Base-by-base conservation (phyloP, 2,113 vertebrate species). In the Beaufortia kweichowensis region DNA sequence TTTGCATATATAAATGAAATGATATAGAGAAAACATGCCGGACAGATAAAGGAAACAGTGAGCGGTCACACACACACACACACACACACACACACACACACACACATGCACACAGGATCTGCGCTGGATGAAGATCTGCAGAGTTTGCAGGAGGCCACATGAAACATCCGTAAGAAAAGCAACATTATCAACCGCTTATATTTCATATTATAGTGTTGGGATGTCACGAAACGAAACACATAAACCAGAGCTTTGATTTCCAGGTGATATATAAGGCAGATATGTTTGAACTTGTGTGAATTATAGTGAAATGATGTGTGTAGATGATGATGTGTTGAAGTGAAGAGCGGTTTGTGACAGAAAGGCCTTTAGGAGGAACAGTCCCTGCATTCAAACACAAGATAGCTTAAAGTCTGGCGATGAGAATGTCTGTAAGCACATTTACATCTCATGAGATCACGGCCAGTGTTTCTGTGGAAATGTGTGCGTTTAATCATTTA, bases 391-490 rank as follows among this genome's bases (percentile, higher is more conserved):
- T 90, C 87, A 87, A 88, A 90, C 89, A 89, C 88, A 90, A 88
- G 89, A 89, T 90, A 92, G 91, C 89, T 91, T 91, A 91, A n/a
- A 91, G 85, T 90, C 90, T 91, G 89, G 88, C 90, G 89, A 90
- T 86, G 61, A 91, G 88, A 92, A 92, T 89, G 89, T 90, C 87
- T 92, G 87, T 88, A 90, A 92, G 90, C 90, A 88, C 83, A 87
- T 90, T 86, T 88, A 14, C 41, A 46, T 12, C 3, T 12, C 14
- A n/a, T n/a, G 35, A 39, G 35, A n/a, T 7, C 26, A 35, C 12
- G 11, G 46, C 60, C 79, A 59, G 73, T 50, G 64, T 80, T 43
- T 23, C 53, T n/a, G 50, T 46, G 23, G 6, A 17, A 6, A 8
- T 4, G 15, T 15, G 15, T 15, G 77, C 87, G 87, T 88, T 82